A percentile compares a stretch with the other conserved stretches of the same genome.
Evolutionary conservation across 2,113 vertebrate species (phyloP).

Genomic region (Eurypyga helias): DNA sequence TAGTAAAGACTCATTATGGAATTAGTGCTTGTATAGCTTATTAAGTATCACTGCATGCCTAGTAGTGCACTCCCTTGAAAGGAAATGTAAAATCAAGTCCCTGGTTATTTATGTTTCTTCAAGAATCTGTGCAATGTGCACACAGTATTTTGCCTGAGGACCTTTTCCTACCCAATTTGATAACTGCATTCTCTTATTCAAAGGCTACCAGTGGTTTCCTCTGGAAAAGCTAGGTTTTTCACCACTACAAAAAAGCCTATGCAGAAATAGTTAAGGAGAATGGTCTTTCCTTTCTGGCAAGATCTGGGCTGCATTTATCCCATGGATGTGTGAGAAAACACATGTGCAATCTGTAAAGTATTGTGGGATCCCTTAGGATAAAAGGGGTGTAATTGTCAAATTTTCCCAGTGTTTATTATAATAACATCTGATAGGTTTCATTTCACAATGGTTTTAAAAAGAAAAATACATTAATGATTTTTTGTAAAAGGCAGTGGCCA

Average conservation of each 20-base stretch:
- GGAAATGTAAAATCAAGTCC: background rate
- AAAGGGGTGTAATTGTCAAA: background rate
- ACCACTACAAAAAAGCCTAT: background rate
- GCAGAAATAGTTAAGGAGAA: background rate
- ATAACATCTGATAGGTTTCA: background rate
- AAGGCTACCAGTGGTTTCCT: background rate
- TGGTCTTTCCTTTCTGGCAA: background rate
- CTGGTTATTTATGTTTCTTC: background rate
- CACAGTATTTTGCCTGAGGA: background rate
- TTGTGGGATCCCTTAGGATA: background rate
- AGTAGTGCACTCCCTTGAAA: background rate
- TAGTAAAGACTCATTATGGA: slow-evolving; percentile 16
- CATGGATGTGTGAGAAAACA: background rate
- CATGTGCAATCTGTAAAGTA: background rate
- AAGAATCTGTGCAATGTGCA: background rate
- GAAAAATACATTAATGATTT: background rate
- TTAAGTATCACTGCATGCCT: background rate
- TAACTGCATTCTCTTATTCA: background rate
- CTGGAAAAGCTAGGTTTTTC: background rate
- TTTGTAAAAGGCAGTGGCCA: background rate
- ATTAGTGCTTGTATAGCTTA: slow-evolving; percentile 13
- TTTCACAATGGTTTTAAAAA: background rate
- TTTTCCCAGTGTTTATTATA: background rate
- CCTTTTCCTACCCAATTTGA: background rate
- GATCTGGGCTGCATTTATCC: background rate